Evolutionary conservation across 2,888 invertebrate species (phyloP).

Genomic region (Lathronympha strigana): DNA sequence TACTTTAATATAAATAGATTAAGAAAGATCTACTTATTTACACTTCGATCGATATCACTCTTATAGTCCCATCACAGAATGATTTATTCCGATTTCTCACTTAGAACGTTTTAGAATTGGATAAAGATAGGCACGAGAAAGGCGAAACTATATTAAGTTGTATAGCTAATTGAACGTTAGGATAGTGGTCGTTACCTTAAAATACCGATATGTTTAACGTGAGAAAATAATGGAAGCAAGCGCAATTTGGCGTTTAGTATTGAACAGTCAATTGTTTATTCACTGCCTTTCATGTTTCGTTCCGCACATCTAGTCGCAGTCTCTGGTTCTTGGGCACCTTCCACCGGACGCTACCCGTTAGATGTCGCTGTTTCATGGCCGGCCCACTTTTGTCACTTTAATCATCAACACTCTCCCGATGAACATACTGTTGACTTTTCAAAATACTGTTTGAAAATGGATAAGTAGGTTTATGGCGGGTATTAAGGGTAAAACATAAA

Average conservation of each 20-base stretch:
- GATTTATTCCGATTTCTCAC: constrained; percentile 66
- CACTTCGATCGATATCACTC: constrained; percentile 67
- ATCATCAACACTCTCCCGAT: constrained; percentile 68
- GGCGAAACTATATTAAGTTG: constrained; percentile 68
- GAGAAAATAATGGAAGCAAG: constrained; percentile 80
- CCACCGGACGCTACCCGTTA: constrained; percentile 73
- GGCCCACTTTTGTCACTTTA: constrained; percentile 78
- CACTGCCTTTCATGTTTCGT: constrained; percentile 75
- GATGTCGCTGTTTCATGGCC: constrained; percentile 80
- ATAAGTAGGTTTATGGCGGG: constrained; percentile 47
- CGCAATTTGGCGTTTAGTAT: constrained; percentile 78
- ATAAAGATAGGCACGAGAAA: constrained; percentile 80
- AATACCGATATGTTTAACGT: constrained; percentile 76
- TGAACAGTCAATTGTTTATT: constrained; percentile 49
- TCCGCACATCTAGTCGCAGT: constrained; percentile 79
- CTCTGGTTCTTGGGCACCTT: constrained; percentile 79
- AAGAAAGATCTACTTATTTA: constrained; percentile 57
- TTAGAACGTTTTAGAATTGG: constrained; percentile 71
- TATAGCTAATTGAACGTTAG: constrained; percentile 64
- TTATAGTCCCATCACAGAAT: constrained; percentile 74
- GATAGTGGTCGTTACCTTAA: constrained; percentile 69
- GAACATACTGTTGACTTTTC: constrained; percentile 60
- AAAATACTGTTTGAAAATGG: constrained; percentile 50
- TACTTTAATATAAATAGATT: constrained; percentile 36
- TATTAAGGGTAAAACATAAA: constrained; percentile 46